Base-by-base conservation (phyloP, 2,888 invertebrate species). In the Ectemnius continuus region DNA sequence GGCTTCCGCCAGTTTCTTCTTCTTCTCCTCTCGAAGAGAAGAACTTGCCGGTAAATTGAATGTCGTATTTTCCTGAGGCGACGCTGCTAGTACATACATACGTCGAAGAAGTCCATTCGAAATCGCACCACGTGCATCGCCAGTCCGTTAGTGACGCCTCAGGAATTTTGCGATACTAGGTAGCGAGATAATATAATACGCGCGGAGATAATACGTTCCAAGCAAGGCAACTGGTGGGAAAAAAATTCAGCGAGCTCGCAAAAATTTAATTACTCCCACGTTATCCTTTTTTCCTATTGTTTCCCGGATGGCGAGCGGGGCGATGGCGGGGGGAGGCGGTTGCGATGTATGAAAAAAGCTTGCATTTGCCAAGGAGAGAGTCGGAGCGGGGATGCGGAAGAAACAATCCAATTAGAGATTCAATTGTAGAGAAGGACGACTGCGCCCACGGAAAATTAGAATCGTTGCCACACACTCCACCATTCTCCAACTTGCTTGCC, bases 11-110 rank as follows among this genome's bases (percentile, higher is more conserved):
- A 36, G 8, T 36, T 36, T 36, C 36, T 36, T 36, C 36, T 36
- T 36, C 36, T 36, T 36, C 28, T 36, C 8, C 28, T 36, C 36
- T 11, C 26, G 48, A 28, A 16, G 8, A 16, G 60, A 23, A 48
- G 72, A 61, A 62, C 61, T 73, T 73, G 68, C 74, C 3, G 64
- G 79, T 78, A 79, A 85, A 84, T 83, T 78, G 83, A 85, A 83
- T 81, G 82, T 75, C 78, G 73, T 78, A 76, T 86, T 79, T 80
- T 77, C 76, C 73, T 62, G 62, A 52, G 67, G 64, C 62, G 70
- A 67, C 59, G 68, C 65, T 59, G 71, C 48, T 84, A 77, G 75
- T 28, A 71, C n/a, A n/a, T 80, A 80, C 84, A 82, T 81, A 79
- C 79, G 80, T 81, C 77, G 75, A 69, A 36, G 36, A 36, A 36